Percentiles rank a stretch among this genome's conserved stretches.
Conservation (phyloP, 1,140 invertebrate genomes). For the Trypoxylus dichotomus region DNA sequence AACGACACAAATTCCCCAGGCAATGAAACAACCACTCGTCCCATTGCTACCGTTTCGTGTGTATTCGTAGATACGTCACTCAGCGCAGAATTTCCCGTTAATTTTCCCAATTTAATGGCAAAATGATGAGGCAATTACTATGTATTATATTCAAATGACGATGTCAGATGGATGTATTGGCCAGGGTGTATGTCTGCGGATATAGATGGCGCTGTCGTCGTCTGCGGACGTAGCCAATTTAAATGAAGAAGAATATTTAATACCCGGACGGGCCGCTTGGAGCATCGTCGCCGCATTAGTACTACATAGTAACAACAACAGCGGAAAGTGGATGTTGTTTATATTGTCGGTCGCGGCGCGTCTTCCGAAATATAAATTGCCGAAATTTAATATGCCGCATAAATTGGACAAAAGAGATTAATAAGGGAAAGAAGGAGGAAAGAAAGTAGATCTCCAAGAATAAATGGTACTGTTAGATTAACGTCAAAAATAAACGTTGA, state of each 20-base stretch:
- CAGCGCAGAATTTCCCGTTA: not conserved
- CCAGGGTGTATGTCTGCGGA: conserved; percentile 5
- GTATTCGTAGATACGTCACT: too few relatives aligned
- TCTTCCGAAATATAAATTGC: conserved; percentile 2
- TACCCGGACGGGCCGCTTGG: not conserved
- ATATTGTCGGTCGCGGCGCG: not conserved
- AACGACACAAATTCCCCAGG: too few relatives aligned
- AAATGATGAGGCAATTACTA: conserved; percentile 21
- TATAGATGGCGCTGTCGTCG: conserved; percentile 17
- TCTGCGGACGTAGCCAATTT: conserved; percentile 13
- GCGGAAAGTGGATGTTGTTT: not conserved
- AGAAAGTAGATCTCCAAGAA: not conserved
- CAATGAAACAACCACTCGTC: too few relatives aligned
- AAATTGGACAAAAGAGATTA: conserved; percentile 8
- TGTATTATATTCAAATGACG: conserved; percentile 17
- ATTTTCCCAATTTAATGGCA: not conserved
- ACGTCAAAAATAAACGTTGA: not conserved
- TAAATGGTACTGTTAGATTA: not conserved
- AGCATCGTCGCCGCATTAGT: not conserved
- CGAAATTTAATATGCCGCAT: conserved; percentile 23
- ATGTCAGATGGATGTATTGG: conserved; percentile 19
- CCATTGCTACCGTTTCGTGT: too few relatives aligned
- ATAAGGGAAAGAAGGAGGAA: not conserved
- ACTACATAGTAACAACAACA: not conserved
- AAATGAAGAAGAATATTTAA: conserved; percentile 23